Evolutionary conservation across 30 jellyfish, hydroid and myxozoan species (phyloP).

Genomic region (Cassiopea xamachana): DNA sequence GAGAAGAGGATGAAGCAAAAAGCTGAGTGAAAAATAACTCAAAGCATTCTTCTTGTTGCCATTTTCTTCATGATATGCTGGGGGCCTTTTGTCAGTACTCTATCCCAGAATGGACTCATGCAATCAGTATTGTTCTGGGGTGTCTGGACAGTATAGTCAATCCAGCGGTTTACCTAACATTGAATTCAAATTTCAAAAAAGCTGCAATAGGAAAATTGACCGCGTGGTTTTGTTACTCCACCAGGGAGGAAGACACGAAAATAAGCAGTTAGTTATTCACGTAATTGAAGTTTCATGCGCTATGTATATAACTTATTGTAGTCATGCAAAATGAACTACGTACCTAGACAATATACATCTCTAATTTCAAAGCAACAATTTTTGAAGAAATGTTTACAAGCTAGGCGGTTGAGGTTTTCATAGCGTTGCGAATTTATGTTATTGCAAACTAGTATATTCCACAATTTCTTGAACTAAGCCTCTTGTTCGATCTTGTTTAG

Average conservation of each 20-base stretch:
- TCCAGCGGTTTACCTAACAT: slow-evolving; percentile 64
- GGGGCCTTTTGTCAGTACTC: slow-evolving; percentile 76
- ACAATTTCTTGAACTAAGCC: too few relatives aligned
- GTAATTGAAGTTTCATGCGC: not conserved
- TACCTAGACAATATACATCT: too few relatives aligned
- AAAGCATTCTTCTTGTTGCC: not conserved
- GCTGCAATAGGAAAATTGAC: slow-evolving; percentile 5
- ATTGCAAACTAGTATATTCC: too few relatives aligned
- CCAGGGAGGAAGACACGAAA: not conserved
- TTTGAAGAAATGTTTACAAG: too few relatives aligned
- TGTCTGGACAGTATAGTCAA: slow-evolving; percentile 69
- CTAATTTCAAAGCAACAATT: too few relatives aligned
- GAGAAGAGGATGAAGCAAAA: not conserved
- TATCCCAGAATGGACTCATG: slow-evolving; percentile 34
- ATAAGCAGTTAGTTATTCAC: not conserved
- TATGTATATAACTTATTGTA: too few relatives aligned
- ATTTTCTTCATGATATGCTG: slow-evolving; percentile 11
- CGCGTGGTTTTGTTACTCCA: not conserved
- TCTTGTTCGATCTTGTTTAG: too few relatives aligned
- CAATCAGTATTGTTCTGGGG: slow-evolving; percentile 37
- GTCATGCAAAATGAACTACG: too few relatives aligned
- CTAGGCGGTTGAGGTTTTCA: too few relatives aligned
- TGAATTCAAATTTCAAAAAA: slow-evolving; percentile 52
- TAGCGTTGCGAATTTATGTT: too few relatives aligned
- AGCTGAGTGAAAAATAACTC: not conserved